Conservation (phyloP, 2,888 invertebrate species). For the Creontiades dilutus region DNA sequence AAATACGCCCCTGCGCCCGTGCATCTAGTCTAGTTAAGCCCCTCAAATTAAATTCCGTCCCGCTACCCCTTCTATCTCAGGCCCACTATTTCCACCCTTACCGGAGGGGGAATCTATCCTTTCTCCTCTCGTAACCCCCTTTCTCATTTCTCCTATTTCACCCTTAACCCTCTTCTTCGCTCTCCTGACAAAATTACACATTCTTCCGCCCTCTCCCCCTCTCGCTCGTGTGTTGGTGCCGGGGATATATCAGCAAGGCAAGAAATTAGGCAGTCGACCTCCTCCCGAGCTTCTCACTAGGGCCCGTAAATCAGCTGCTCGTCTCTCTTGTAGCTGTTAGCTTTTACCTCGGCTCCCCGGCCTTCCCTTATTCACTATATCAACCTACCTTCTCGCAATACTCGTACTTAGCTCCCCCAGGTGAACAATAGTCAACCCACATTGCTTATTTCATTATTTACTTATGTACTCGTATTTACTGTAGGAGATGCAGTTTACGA, state of each 20-base stretch:
- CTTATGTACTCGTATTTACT: no score
- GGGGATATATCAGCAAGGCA: slow-evolving; percentile 51
- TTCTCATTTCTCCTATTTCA: slow-evolving; percentile 33
- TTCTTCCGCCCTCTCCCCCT: not conserved
- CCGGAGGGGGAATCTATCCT: not conserved
- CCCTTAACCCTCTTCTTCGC: not conserved
- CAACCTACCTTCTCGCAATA: not conserved
- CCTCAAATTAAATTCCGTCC: slow-evolving; percentile 59
- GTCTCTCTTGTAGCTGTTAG: not conserved
- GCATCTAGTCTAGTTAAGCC: slow-evolving; percentile 61
- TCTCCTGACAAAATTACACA: slow-evolving; percentile 59
- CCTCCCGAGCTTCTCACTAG: not conserved
- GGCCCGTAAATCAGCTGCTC: slow-evolving; percentile 56
- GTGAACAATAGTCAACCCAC: no score
- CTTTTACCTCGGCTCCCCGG: not conserved
- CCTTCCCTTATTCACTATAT: slow-evolving; percentile 1
- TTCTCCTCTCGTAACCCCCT: slow-evolving; percentile 4
- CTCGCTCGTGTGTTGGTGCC: slow-evolving; percentile 20
- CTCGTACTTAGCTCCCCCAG: no score
- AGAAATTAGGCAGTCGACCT: slow-evolving; percentile 38
- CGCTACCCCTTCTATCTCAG: not conserved
- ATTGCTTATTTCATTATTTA: no score
- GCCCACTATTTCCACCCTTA: not conserved
- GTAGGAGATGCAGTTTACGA: no score
- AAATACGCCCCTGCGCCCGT: slow-evolving; percentile 42